Evolutionary conservation across 2,797 vertebrate genomes (phyloP), one percentile per base, ranked within the genome.

Genomic region (Oryzias dopingdopingensis): DNA sequence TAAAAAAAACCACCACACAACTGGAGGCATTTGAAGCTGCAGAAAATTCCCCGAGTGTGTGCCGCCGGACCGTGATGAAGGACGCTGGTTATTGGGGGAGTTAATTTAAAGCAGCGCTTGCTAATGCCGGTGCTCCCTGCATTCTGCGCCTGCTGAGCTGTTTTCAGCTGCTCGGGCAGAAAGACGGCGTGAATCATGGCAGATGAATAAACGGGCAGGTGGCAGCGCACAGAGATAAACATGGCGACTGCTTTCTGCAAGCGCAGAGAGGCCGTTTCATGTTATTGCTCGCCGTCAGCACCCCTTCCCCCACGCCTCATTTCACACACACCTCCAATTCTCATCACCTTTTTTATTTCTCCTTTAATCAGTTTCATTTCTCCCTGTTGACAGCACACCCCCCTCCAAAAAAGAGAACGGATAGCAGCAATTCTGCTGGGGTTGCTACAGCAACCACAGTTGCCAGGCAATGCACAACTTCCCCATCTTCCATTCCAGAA

Each of bases 401-500:
- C 32, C 32, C 32, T 12, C 32, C 83, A 86, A 82, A 88, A 89
- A 80, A 37, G 32, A 37, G 32, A 37, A 37, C 3, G 10, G 32
- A 37, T 37, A 12, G 87, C 80, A 72, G 83, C 81, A 86, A 85
- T 85, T 89, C 86, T 85, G 76, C 62, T 67, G 42, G 13, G 37
- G 89, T 92, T 88, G 56, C 87, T 77, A 80, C 83, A 80, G 89
- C 76, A 92, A 92, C 90, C 58, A 0, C 70, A 92, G 92, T 93
- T 92, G 89, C 91, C 83, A 90, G 79, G 92, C 91, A 92, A 92
- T 90, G 43, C 87, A 79, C 82, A 87, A 92, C 90, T 92, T 92
- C 90, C 90, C 88, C 89, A 91, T 90, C 90, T 90, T 88, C 90
- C 90, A 90, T 92, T 91, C 90, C 90, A 90, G 87, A 90, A 90